Base-by-base conservation (phyloP, 1,140 invertebrate species). In the Polyergus mexicanus region DNA sequence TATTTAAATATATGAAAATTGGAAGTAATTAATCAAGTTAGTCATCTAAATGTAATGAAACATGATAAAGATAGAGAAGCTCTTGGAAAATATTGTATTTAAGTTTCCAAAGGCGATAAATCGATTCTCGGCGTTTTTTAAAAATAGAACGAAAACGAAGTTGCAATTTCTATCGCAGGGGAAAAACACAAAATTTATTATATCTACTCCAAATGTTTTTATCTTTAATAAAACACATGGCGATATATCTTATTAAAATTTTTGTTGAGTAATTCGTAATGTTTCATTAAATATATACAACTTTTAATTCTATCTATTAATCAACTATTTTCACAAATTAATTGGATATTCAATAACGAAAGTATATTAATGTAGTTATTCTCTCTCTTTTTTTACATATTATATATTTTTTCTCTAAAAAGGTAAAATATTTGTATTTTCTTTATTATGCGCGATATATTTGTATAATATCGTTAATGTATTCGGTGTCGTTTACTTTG, bases 281-380 rank as follows among this genome's bases (percentile, higher is more conserved):
- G 19, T 56, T 56, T 6, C 19, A 56, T 35, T 63, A 8, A 63
- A 63, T 25, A 35, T 28, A 16, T 3, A 22, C 5, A 28, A 66
- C 22, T 28, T 38, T 35, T 66, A 66, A 66, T 38, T 38, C 3
- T 66, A 28, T 65, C 22, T 13, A 16, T 44, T 44, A 13, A 47
- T 69, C 6, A 28, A 69, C 11, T 68, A 25, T 44, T 16, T 47
- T 65, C 10, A 13, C 19, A 69, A 47, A 69, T 69, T 69, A 47
- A 69, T 25, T 44, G 16, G 11, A 69, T 8, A 69, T 69, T 25
- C 19, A 3, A 28, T 28, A 19, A 69, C 28, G 28, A 16, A 4
- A 51, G 47, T 72, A 47, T 51, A 47, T 71, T 47, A 44, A 28
- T n/a, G n/a, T 69, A 69, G 7, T 4, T 56, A 22, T 71, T 28